Base-by-base conservation (phyloP, 2,888 invertebrate species). In the Caenorhabditis auriculariae region DNA sequence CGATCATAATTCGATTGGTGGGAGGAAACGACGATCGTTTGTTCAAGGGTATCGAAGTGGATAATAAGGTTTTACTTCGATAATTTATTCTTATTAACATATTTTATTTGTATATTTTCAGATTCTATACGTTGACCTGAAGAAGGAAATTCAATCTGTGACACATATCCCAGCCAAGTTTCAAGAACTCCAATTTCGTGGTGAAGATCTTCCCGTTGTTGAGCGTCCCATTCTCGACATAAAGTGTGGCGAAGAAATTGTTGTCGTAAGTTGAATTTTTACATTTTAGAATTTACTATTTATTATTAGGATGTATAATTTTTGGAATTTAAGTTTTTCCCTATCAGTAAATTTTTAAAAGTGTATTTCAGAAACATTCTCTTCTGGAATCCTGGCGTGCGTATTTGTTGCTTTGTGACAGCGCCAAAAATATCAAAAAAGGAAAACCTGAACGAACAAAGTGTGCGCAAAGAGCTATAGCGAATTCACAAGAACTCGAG, bases 341-440 rank as follows among this genome's bases (percentile, higher is more conserved):
- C n/a, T n/a, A n/a, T n/a, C n/a, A n/a, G n/a, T n/a, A n/a, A n/a
- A n/a, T n/a, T n/a, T n/a, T n/a, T n/a, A n/a, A n/a, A n/a, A n/a
- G n/a, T n/a, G n/a, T n/a, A n/a, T 57, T 59, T 59, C 35, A 54
- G 54, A 54, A 59, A 49, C 54, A 54, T 37, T 15, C 38, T 49
- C 32, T 43, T 48, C 24, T 54, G 41, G 49, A 38, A 29, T 27
- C 21, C 19, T 58, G 58, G 58, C 23, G 24, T 43, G 43, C 35
- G 27, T 54, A 54, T 35, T 43, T 59, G 39, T 4, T 41, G 9
- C 32, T 21, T 53, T 53, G 46, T 45, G 26, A 45, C 35, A 38
- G 19, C 45, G 28, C 29, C 57, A 46, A 52, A 12, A 28, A 53
- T 35, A 46, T 15, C 23, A 41, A 46, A 45, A 53, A 53, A 19